Base-by-base conservation (phyloP, 2,797 vertebrate genomes). In the Eulemur mongoz region DNA sequence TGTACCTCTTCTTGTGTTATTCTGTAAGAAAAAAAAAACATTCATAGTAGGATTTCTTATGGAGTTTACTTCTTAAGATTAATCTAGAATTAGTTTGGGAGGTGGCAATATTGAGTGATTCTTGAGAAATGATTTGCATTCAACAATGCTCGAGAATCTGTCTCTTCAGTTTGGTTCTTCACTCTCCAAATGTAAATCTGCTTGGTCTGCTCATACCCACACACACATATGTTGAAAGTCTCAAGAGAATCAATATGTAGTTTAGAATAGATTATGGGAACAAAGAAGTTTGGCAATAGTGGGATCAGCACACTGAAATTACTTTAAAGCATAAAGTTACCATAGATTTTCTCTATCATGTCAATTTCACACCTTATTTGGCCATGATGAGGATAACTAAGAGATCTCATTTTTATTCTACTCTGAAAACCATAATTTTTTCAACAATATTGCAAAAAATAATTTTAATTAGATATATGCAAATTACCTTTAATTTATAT, bases 91-190 rank as follows among this genome's bases (percentile, higher is more conserved):
- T 91, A 86, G 50, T 95, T 94, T 95, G 82, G 96, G 96, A 98
- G 97, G 93, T 11, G 82, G 92, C 43, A 78, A 76, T 92, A 94
- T 23, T 94, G 48, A 93, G 73, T 32, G 43, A 91, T 35, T 97
- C 96, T 97, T 73, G 50, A 98, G 85, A 97, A 95, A 95, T 90
- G 93, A 45, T 97, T 98, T 98, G 98, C 96, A 98, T 98, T 98
- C 98, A 99, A 99, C 98, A 99, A 98, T 98, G 98, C 97, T 98
- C 98, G 98, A 98, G 96, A 98, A 85, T 72, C 65, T 84, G 57
- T 92, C 93, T 67, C 63, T 97, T 91, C 93, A 85, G 32, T 40
- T 59, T 89, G 70, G 25, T n/a, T 96, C 25, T 9, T 81, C 17
- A 83, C 8, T 54, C 72, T 84, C 45, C 14, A 84, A 76, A 84